phyloP scores from a whole-genome alignment of 2,888 invertebrate species.

The Aleiodes alternator region DNA sequence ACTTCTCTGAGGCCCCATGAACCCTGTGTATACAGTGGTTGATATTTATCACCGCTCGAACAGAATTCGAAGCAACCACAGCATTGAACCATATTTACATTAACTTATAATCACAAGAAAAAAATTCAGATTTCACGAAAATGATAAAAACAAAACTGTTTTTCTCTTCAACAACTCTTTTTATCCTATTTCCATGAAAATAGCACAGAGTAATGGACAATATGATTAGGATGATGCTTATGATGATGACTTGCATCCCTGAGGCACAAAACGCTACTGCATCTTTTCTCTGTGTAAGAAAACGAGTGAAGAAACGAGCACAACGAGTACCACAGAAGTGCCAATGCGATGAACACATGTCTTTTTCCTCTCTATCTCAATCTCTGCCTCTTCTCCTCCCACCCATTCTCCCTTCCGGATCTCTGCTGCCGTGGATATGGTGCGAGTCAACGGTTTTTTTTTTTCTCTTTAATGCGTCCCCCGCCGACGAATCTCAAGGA shows the following conservation, averaged over 20 bases:
- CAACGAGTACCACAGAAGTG: slow-evolving; percentile 23
- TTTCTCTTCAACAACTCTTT: too few relatives aligned
- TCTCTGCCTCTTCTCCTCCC: slow-evolving; percentile 5
- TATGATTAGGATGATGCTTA: too few relatives aligned
- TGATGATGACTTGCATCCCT: slow-evolving; percentile 20
- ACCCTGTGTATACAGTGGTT: slow-evolving; percentile 58
- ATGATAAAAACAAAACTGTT: not conserved
- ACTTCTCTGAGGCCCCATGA: slow-evolving; percentile 53
- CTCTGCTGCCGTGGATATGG: slow-evolving; percentile 27
- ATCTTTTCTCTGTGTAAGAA: too few relatives aligned
- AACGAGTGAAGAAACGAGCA: slow-evolving; percentile 18
- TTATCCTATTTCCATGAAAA: too few relatives aligned
- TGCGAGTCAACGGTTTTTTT: slow-evolving; percentile 25
- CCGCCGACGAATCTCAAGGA: slow-evolving; percentile 3
- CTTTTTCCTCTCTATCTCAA: not conserved
- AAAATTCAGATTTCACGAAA: not conserved
- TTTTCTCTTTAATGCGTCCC: slow-evolving; percentile 10
- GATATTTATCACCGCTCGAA: slow-evolving; percentile 60
- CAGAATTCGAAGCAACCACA: slow-evolving; percentile 54
- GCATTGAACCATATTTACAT: slow-evolving; percentile 25
- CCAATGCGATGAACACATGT: slow-evolving; percentile 23
- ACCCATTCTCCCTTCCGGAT: slow-evolving; percentile 27
- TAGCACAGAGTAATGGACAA: too few relatives aligned
- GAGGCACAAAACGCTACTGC: slow-evolving; percentile 8
- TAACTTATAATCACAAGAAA: not conserved